Percentiles rank a stretch among this genome's conserved stretches.
phyloP scores from a whole-genome alignment of 2,113 vertebrate genomes.

The Corydoras maculifer region DNA sequence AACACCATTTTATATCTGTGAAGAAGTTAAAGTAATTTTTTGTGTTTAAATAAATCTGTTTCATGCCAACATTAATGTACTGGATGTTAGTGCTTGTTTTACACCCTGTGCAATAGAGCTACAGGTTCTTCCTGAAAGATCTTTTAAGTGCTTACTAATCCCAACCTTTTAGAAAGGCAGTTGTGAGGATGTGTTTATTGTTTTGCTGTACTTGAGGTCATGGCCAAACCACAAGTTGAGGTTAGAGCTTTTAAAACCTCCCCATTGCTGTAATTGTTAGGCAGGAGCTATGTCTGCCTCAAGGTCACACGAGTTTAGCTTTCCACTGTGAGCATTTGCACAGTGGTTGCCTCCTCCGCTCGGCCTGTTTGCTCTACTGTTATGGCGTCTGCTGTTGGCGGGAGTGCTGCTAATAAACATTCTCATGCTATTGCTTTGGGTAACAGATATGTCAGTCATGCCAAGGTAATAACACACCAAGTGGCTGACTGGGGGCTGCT shows the following conservation, averaged over 20 bases:
- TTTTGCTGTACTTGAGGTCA: slow-evolving; percentile 29
- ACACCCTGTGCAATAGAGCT: no score
- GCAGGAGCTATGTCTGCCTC: slow-evolving; percentile 27
- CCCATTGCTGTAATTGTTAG: slow-evolving; percentile 38
- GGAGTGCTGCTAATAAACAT: slow-evolving; percentile 37
- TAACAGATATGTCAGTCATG: slow-evolving; percentile 39
- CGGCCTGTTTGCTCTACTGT: slow-evolving; percentile 31
- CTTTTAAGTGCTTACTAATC: slow-evolving; percentile 5
- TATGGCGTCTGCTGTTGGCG: slow-evolving; percentile 38
- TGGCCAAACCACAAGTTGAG: slow-evolving; percentile 23
- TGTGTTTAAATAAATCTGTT: no score
- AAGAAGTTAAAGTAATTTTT: no score
- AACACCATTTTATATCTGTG: no score
- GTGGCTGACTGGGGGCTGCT: slow-evolving; percentile 31
- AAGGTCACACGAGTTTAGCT: slow-evolving; percentile 43
- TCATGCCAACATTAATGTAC: no score
- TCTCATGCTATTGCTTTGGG: slow-evolving; percentile 35
- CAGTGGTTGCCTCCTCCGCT: slow-evolving; percentile 37
- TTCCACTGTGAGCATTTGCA: slow-evolving; percentile 28
- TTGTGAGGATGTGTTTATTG: slow-evolving; percentile 10
- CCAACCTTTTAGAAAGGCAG: neutral
- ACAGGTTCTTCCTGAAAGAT: neutral
- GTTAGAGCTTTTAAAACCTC: slow-evolving; percentile 33
- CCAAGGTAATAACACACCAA: slow-evolving; percentile 35
- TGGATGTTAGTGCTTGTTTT: no score